These are phyloP conservation scores for Urophycis tenuis DNA, from an alignment of 2,797 vertebrate species.

Conservation along the genomic window DNA sequence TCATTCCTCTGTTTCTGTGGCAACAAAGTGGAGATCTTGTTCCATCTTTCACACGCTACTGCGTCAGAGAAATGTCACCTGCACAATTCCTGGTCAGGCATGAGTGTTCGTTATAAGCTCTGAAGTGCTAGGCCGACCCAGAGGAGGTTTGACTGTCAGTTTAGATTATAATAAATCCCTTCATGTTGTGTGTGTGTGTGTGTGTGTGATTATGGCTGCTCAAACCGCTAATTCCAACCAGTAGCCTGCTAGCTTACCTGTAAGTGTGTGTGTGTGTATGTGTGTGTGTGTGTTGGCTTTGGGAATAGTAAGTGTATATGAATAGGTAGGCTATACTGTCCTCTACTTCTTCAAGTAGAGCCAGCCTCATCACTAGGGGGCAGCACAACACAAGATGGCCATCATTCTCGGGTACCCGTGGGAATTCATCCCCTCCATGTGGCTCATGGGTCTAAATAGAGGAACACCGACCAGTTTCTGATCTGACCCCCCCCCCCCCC, in stretches of 20 bases:
- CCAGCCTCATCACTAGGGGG: not conserved
- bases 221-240: not conserved
- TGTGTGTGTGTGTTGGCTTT: not conserved
- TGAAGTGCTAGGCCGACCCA: slow-evolving; percentile 24
- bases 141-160: slow-evolving; percentile 37
- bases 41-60: not conserved
- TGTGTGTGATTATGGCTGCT: not conserved
- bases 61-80: not conserved
- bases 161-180: slow-evolving; percentile 55
- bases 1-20: not conserved
- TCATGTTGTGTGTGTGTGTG: not conserved
- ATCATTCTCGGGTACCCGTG: not conserved
- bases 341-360: not conserved
- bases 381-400: not conserved
- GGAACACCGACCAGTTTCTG: not conserved
- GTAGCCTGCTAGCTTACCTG: not conserved
- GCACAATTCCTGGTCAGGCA: not conserved
- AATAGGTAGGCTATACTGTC: not conserved
- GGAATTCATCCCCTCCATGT: not conserved
- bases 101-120: not conserved
- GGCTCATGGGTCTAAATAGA: not conserved
- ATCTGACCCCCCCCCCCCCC: not conserved
- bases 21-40: not conserved
- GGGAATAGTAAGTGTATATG: too few relatives aligned
- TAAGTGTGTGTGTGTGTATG: too few relatives aligned